Evolutionary conservation across 1,140 invertebrate genomes (phyloP), one percentile per base, ranked within the genome.

Genomic region (Seison nebaliae): DNA sequence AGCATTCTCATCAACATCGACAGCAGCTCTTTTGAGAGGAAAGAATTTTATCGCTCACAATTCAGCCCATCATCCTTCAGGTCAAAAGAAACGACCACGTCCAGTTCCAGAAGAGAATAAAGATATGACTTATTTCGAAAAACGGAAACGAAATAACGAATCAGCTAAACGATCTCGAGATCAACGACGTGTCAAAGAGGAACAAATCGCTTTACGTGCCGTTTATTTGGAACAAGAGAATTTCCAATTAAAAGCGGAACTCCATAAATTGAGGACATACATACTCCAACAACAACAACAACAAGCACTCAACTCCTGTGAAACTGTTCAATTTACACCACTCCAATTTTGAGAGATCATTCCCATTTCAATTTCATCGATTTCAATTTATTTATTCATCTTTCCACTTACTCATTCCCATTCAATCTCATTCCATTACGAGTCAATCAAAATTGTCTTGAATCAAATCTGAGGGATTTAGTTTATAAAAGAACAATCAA

Each of bases 91-190:
- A 31, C 57, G 57, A 42, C 41, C 51, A 24, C 24, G 47, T 28
- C 46, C 46, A 11, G 34, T 45, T n/a, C 51, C 49, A n/a, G 48
- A 49, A 3, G 47, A 53, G 24, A 43, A 49, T 16, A 58, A 55
- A 43, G 59, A 61, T 39, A 46, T 46, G 11, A n/a, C 34, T 8
- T 60, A 60, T 36, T 55, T 53, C 55, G 56, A 60, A 34, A 53
- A 56, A 31, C 43, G 59, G n/a, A 49, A 51, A 38, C 55, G 58
- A 36, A 61, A 61, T 43, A 61, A 61, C 34, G 56, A 59, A 36
- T 57, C 55, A 8, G 59, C 59, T 9, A 60, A 59, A 43, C 43
- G 53, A 28, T 61, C 57, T 7, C 47, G 59, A 14, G 55, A 59
- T 33, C 44, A 51, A 6, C 39, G 57, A 14, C 44, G 55, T 29